Percentiles rank a stretch among this genome's conserved stretches.
Evolutionary conservation across 2,797 vertebrate species (phyloP).

Genomic region (Anabas testudineus): DNA sequence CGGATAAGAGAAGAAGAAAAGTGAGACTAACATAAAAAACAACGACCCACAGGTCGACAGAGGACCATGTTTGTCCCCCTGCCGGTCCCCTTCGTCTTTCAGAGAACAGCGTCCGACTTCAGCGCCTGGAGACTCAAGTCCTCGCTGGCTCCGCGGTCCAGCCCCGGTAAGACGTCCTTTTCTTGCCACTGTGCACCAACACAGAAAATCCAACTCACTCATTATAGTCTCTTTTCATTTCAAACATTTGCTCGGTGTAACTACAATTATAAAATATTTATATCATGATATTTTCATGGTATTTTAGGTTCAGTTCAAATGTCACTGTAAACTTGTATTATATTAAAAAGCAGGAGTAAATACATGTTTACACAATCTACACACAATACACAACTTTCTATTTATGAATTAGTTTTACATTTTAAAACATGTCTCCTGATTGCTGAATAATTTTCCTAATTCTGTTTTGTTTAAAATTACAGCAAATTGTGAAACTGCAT

Average conservation of each 20-base stretch:
- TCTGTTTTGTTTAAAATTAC: background rate
- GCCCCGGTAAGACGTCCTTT: constrained; percentile 84
- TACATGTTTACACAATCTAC: background rate
- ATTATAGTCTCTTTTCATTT: background rate
- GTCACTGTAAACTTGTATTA: background rate
- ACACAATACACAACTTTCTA: background rate
- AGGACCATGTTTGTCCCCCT: constrained; percentile 91
- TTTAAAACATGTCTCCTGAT: background rate
- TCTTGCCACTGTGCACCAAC: constrained; percentile 1
- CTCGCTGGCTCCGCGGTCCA: constrained; percentile 85
- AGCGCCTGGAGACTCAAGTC: constrained; percentile 90
- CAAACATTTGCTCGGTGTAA: background rate
- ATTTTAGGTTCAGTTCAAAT: background rate
- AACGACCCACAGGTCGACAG: constrained; percentile 81
- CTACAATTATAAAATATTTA: background rate
- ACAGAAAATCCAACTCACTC: constrained; percentile 17
- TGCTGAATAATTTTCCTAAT: background rate
- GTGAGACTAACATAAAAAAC: constrained; percentile 64
- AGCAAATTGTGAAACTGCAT: background rate
- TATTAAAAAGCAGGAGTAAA: background rate
- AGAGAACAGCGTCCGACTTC: constrained; percentile 89
- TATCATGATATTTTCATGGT: accelerated
- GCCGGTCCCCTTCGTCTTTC: constrained; percentile 91
- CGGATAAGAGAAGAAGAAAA: constrained; percentile 59
- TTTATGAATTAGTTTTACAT: background rate